Evolutionary conservation across 2,888 invertebrate species (phyloP).

Genomic region (Patella ulyssiponensis): DNA sequence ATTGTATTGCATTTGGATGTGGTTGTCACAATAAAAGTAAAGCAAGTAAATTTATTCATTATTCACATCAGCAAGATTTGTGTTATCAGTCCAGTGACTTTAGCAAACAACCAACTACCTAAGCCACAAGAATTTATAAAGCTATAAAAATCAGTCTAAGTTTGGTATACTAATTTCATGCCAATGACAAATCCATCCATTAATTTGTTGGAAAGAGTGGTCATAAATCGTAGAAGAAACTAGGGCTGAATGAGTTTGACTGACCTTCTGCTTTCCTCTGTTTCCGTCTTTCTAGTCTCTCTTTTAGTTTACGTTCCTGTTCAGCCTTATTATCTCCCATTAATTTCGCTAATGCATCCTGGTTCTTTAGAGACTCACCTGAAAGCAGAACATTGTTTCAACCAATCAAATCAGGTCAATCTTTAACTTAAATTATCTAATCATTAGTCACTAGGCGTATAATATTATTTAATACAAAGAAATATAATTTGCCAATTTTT

Average conservation of each 20-base stretch:
- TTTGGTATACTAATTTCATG: too few relatives aligned
- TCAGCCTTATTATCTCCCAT: slow-evolving; percentile 56
- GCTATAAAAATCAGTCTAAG: neutral
- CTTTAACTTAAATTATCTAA: too few relatives aligned
- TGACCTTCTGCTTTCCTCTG: slow-evolving; percentile 58
- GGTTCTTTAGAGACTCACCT: slow-evolving; percentile 57
- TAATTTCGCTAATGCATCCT: slow-evolving; percentile 54
- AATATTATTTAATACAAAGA: too few relatives aligned
- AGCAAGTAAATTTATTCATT: too few relatives aligned
- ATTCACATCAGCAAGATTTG: too few relatives aligned
- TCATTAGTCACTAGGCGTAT: too few relatives aligned
- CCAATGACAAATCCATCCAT: neutral
- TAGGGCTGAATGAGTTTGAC: neutral
- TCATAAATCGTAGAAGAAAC: neutral
- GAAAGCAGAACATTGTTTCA: neutral
- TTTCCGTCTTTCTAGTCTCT: slow-evolving; percentile 55
- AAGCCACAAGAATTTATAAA: neutral
- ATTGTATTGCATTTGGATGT: too few relatives aligned
- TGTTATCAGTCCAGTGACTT: too few relatives aligned
- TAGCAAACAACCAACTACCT: neutral
- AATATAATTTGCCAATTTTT: too few relatives aligned
- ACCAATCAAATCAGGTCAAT: too few relatives aligned
- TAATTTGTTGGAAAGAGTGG: neutral
- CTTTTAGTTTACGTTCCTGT: slow-evolving; percentile 53
- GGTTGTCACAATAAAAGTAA: too few relatives aligned